Base-by-base conservation (phyloP, 2,888 invertebrate genomes). In the Cantharis flavilabris region DNA sequence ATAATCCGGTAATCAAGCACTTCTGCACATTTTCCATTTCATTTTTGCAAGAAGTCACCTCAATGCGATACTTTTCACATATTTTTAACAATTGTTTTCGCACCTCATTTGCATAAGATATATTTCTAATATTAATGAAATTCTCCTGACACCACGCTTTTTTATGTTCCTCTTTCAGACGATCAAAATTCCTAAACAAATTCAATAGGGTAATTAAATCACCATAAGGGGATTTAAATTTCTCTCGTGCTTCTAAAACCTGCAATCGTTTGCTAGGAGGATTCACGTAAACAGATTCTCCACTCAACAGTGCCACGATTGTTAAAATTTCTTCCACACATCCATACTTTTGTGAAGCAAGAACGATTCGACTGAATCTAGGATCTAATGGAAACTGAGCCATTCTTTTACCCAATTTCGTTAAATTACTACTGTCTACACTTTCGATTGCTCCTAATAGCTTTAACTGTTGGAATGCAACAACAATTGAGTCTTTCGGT, bases 151-250 rank as follows among this genome's bases (percentile, higher is more conserved):
- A 98, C 97, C 97, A 98, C 87, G 90, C 90, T 91, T 93, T 91
- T 89, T 94, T 94, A 84, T 93, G 93, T 90, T 73, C 80, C 79
- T 93, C 91, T 3, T 93, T 92, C 0, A 93, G 91, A 84, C 93
- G 93, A 82, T 91, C 92, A 88, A 92, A 98, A 4, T 93, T 94
- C 84, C 93, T 93, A 87, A 92, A 98, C 62, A 98, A 94, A 87
- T 98, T 99, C 13, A 99, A 90, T 73, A 97, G 89, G 1, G 97
- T 98, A 65, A 98, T 90, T 86, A 97, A 97, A 88, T 99, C 99
- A 11, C 99, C 98, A 81, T 95, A 92, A 18, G 93, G 91, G 0
- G 97, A 95, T 75, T 92, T 88, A 87, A 98, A 98, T 88, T 97
- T 97, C 80, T 91, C 90, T 83, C 94, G 91, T 0, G 94, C 93